Base-by-base conservation (phyloP, 2,113 vertebrate species). In the Neopipo cinnamomea region DNA sequence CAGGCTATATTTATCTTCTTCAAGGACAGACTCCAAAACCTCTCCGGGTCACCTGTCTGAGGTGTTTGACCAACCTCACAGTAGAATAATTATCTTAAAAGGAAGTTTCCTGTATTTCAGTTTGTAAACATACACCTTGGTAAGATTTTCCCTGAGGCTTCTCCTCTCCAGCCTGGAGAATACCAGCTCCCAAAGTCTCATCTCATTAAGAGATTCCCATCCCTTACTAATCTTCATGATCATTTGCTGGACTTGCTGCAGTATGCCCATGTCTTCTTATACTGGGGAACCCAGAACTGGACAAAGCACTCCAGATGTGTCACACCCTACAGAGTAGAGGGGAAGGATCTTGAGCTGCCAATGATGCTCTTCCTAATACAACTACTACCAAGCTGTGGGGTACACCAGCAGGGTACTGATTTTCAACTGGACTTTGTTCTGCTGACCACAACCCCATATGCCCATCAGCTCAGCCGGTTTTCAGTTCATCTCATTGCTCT, bases 261-360 rank as follows among this genome's bases (percentile, higher is more conserved):
- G 3, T 11, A 70, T 6, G 4, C 17, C 11, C 31, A 33, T 23
- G 5, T 59, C 3, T 37, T 28, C 50, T 61, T n/a, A 37, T 3
- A 58, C 31, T 16, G 25, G 5, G 14, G 22, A 68, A 47, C 5
- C 37, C 30, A 77, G 46, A 59, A 84, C 2, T 5, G 2, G 41
- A 53, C 19, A 89, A 76, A 44, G 31, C 24, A 85, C 12, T 39
- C 33, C 47, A 85, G 17, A 49, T 15, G 4, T 9, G 12, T 50
- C 21, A 61, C 23, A 52, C 0, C 2, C 12, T 8, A 4, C 3
- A 4, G 14, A 31, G 22, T 0, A 49, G 10, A 84, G 24, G 7
- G 8, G 17, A 85, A 88, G 11, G 44, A 49, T 35, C 41, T 31
- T 7, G 5, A 67, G 31, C 31, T 58, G 19, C 14, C 24, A 58